These are phyloP conservation scores for Andinoacara biseriatus DNA, from an alignment of 2,113 vertebrate species.

Conservation along the genomic window DNA sequence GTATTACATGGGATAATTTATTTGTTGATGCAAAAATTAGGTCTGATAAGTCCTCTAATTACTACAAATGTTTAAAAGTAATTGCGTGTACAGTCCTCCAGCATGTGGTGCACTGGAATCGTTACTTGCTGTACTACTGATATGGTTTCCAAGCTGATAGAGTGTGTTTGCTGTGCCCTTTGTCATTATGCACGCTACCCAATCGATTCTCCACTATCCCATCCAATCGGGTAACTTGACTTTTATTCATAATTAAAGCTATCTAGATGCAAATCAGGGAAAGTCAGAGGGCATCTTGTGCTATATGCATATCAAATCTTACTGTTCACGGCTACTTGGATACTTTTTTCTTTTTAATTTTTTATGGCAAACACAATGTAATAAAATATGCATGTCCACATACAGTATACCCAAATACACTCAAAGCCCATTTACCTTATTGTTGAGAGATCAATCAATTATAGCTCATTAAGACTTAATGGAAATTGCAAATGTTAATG, in stretches of 20 bases:
- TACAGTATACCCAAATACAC: background rate
- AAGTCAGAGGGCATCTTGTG: slow-evolving; percentile 73
- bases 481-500: slow-evolving; percentile 56
- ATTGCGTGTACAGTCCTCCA: background rate
- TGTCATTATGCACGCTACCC: slow-evolving; percentile 79
- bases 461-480: slow-evolving; percentile 45
- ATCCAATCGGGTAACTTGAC: slow-evolving; percentile 79
- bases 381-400: slow-evolving; percentile 16
- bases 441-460: slow-evolving; percentile 55
- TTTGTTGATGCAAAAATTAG: slow-evolving; percentile 24
- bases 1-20: background rate
- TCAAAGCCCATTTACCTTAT: slow-evolving; percentile 36
- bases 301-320: slow-evolving; percentile 58
- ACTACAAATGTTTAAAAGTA: slow-evolving; percentile 29
- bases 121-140: slow-evolving; percentile 53
- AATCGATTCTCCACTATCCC: slow-evolving; percentile 80
- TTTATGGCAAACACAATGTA: slow-evolving; percentile 26
- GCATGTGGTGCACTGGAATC: background rate
- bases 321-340: slow-evolving; percentile 38
- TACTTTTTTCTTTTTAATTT: slow-evolving; percentile 19
- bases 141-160: slow-evolving; percentile 64
- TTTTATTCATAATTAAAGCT: slow-evolving; percentile 85
- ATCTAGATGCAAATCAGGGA: slow-evolving; percentile 83
- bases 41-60: slow-evolving; percentile 23
- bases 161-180: slow-evolving; percentile 70